Conservation (phyloP, 2,113 vertebrate genomes). For the human (Homo sapiens) region DNA sequence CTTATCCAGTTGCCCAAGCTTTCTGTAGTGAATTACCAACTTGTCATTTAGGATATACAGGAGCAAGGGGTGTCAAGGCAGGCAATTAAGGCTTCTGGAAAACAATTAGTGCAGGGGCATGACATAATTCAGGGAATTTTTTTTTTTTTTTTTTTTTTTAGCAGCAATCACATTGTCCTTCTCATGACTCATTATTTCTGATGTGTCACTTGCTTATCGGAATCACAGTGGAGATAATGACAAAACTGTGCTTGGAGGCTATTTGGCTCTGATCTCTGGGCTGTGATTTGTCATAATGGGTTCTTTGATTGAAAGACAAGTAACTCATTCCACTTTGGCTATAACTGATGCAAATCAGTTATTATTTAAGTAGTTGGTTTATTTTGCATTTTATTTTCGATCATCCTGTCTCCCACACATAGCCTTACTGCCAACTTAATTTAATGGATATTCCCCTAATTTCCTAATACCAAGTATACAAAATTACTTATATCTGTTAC, state of each 20-base stretch:
- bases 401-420: background rate
- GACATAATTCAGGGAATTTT: background rate
- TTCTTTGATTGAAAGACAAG: constrained; percentile 57
- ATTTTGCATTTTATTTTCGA: constrained; percentile 48
- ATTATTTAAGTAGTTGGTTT: constrained; percentile 37
- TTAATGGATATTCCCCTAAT: constrained; percentile 2
- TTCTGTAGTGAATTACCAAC: background rate
- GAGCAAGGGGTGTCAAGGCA: background rate
- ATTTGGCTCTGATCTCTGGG: background rate
- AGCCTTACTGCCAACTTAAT: background rate
- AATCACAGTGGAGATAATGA: constrained; percentile 42
- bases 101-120: background rate
- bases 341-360: constrained; percentile 32
- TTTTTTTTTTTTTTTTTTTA: background rate
- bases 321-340: constrained; percentile 4
- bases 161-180: background rate
- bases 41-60: background rate
- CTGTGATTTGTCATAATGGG: constrained; percentile 54
- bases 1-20: background rate
- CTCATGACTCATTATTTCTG: constrained; percentile 53
- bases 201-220: constrained; percentile 56
- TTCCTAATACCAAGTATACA: background rate
- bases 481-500: background rate
- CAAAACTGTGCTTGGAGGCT: background rate
- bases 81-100: constrained; percentile 38